Evolutionary conservation across 2,113 vertebrate genomes (phyloP).

Genomic region (Brachypteracias leptosomus): DNA sequence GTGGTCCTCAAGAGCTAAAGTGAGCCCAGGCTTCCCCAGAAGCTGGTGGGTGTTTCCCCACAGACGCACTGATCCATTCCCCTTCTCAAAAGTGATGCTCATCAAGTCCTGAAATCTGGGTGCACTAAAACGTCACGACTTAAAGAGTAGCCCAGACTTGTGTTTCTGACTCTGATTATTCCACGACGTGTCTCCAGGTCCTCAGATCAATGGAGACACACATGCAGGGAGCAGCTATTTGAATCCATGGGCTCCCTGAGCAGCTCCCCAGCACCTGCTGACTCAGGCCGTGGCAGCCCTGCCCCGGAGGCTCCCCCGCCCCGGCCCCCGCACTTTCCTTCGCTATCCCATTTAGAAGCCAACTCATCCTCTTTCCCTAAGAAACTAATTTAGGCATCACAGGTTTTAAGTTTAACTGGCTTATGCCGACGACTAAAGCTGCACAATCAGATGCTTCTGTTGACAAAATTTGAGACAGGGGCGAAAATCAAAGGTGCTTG

Average conservation of each 20-base stretch:
- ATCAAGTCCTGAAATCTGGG: not conserved
- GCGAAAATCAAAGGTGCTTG: not conserved
- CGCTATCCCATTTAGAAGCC: slow-evolving; percentile 9
- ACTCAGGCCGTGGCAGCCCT: not conserved
- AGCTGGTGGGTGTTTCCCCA: not conserved
- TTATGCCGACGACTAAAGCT: not conserved
- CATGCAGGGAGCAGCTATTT: not conserved
- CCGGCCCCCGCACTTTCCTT: not conserved
- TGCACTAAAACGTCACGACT: not conserved
- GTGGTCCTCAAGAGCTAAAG: not conserved
- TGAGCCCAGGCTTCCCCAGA: not conserved
- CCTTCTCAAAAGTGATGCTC: not conserved
- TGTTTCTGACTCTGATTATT: not conserved
- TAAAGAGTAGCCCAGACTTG: not conserved
- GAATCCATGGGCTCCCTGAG: not conserved
- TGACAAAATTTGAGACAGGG: not conserved
- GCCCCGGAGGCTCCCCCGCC: not conserved
- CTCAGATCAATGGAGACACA: not conserved
- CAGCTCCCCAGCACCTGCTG: not conserved
- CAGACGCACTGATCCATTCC: not conserved
- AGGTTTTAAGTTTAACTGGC: slow-evolving; percentile 40
- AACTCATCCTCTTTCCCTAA: not conserved
- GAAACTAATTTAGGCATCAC: slow-evolving; percentile 27
- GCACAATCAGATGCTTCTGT: not conserved
- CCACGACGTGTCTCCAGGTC: not conserved